phyloP scores from a whole-genome alignment of 2,888 invertebrate species.

The Dryobota labecula region DNA sequence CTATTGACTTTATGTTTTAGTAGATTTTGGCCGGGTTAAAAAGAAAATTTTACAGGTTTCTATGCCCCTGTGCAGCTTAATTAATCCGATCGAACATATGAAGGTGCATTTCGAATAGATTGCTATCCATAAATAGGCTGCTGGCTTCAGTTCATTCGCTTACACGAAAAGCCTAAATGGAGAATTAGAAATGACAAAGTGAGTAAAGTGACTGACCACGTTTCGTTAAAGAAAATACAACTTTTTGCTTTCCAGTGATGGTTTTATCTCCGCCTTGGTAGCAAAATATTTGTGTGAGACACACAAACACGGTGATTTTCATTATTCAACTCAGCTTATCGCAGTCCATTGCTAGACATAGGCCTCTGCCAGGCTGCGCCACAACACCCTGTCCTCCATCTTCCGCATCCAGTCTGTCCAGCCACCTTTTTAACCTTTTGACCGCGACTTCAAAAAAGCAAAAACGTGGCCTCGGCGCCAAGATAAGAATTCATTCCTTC shows the following conservation, averaged over 20 bases:
- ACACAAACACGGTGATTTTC: background rate
- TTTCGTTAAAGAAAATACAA: background rate
- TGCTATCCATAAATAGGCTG: slow-evolving; percentile 11
- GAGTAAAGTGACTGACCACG: background rate
- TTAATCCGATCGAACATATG: background rate
- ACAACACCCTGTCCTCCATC: too few relatives aligned
- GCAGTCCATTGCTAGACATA: too few relatives aligned
- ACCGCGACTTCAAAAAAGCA: too few relatives aligned
- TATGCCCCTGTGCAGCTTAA: slow-evolving; percentile 8
- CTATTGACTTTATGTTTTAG: too few relatives aligned
- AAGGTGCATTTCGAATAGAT: slow-evolving; percentile 4
- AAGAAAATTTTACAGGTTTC: background rate
- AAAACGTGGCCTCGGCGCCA: too few relatives aligned
- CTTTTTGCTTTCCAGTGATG: background rate
- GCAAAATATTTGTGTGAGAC: background rate
- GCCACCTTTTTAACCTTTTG: too few relatives aligned
- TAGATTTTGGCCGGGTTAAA: too few relatives aligned
- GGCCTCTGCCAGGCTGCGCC: too few relatives aligned
- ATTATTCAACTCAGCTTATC: background rate
- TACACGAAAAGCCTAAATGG: too few relatives aligned
- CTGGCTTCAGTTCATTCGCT: background rate
- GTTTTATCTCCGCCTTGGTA: background rate
- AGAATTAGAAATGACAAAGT: too few relatives aligned
- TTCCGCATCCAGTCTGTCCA: too few relatives aligned
- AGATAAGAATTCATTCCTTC: too few relatives aligned